These are phyloP conservation scores for Perca schrenkii DNA, from an alignment of 2,113 vertebrate genomes.

Conservation along the genomic window DNA sequence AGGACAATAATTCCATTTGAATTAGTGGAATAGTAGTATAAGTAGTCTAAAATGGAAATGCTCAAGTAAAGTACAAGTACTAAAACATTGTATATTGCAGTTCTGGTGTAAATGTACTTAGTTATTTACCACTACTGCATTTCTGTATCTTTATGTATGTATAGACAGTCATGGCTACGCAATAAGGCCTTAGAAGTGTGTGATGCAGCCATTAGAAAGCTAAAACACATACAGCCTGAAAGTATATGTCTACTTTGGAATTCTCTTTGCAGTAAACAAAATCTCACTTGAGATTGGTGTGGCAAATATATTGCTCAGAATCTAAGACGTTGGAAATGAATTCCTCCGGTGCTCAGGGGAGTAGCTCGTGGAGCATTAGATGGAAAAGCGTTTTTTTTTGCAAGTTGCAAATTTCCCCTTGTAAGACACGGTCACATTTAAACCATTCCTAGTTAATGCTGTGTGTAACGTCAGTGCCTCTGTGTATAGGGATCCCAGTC, in stretches of 20 bases:
- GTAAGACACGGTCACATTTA: not conserved
- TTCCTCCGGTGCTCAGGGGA: conserved; percentile 34
- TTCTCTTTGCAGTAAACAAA: conserved; percentile 35
- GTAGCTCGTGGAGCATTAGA: conserved; percentile 38
- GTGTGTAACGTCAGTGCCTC: not conserved
- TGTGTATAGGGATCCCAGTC: not conserved
- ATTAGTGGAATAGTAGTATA: not conserved
- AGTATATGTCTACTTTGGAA: not conserved
- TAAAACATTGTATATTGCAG: not conserved
- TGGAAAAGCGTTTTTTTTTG: conserved; percentile 25
- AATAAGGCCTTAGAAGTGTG: not conserved
- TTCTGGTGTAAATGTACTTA: not conserved
- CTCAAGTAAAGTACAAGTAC: not conserved
- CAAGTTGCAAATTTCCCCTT: conserved; percentile 37
- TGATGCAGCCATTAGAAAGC: not conserved
- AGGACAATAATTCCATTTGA: no score
- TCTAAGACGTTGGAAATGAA: conserved; percentile 34
- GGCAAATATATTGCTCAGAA: conserved; percentile 48
- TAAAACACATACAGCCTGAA: not conserved
- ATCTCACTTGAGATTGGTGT: conserved; percentile 34
- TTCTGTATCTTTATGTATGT: not conserved
- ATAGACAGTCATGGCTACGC: not conserved
- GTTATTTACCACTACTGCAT: not conserved
- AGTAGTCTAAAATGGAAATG: not conserved
- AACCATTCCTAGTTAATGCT: conserved; percentile 23